A percentile compares a stretch with the other conserved stretches of the same genome.
Evolutionary conservation across 2,888 invertebrate genomes (phyloP).

Genomic region (Mesorhabditis spiculigera): DNA sequence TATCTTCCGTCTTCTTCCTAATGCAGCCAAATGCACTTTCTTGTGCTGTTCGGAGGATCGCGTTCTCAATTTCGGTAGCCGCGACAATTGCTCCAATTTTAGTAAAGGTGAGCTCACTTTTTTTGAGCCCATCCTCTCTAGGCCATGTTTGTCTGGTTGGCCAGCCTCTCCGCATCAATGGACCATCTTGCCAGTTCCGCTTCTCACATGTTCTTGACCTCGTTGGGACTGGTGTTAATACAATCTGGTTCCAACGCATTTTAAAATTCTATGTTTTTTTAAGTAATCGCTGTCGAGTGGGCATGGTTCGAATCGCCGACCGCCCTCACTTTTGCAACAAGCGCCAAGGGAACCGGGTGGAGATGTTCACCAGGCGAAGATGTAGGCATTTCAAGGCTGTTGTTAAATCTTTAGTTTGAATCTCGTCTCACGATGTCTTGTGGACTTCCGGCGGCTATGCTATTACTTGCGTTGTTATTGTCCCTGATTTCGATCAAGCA

Average conservation of each 20-base stretch:
- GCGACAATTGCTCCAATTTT: conserved; percentile 42
- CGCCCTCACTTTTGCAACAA: conserved; percentile 27
- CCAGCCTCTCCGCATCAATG: background rate
- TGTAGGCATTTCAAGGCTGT: conserved; percentile 1
- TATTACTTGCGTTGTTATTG: conserved; percentile 29
- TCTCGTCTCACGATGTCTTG: conserved; percentile 24
- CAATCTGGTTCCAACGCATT: background rate
- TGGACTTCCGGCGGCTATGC: conserved; percentile 22
- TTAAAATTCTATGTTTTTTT: background rate
- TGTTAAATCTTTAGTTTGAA: conserved; percentile 16
- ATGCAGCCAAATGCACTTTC: conserved; percentile 43
- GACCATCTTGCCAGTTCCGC: background rate
- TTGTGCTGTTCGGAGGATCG: conserved; percentile 33
- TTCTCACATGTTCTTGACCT: conserved; percentile 3
- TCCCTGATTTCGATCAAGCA: conserved; percentile 27
- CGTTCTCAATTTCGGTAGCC: conserved; percentile 40
- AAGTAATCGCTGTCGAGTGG: conserved; percentile 40
- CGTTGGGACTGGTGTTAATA: background rate
- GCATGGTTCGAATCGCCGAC: conserved; percentile 29
- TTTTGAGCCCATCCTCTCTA: background rate
- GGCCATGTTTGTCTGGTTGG: background rate
- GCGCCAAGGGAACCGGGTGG: conserved; percentile 29
- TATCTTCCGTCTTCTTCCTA: conserved; percentile 44
- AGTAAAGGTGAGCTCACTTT: conserved; percentile 29
- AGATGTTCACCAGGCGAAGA: conserved; percentile 33